phyloP scores from a whole-genome alignment of 2,113 vertebrate genomes.

The Chloropsis hardwickii region DNA sequence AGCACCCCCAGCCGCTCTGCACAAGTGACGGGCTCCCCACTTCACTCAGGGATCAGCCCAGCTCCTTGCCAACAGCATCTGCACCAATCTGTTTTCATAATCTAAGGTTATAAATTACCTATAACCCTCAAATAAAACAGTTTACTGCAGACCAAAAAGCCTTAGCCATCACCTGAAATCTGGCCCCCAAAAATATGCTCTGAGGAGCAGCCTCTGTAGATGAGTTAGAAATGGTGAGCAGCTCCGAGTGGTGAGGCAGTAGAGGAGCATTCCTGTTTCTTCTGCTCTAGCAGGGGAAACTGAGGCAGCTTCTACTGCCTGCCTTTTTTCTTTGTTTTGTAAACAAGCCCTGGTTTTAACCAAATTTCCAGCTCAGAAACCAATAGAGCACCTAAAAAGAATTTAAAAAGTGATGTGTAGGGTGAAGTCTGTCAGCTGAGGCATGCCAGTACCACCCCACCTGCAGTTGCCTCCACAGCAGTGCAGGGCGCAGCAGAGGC shows the following conservation, averaged over 20 bases:
- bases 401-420: not conserved
- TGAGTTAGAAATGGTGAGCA: not conserved
- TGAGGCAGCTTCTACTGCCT: slow-evolving; percentile 8
- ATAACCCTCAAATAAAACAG: slow-evolving; percentile 14
- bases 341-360: not conserved
- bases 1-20: not conserved
- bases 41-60: not conserved
- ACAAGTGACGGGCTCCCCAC: accelerated
- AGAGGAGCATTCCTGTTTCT: not conserved
- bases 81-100: not conserved
- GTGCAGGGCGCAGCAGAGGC: not conserved
- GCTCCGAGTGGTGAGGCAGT: not conserved
- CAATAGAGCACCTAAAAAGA: not conserved
- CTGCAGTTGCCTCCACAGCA: not conserved
- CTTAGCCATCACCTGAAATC: not conserved
- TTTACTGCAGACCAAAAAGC: not conserved
- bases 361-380: not conserved
- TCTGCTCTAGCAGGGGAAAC: not conserved
- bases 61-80: not conserved
- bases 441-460: not conserved
- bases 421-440: not conserved
- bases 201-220: not conserved
- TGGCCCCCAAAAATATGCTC: not conserved
- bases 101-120: not conserved
- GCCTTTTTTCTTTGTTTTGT: slow-evolving; percentile 8